A percentile compares a stretch with the other conserved stretches of the same genome.
phyloP scores from a whole-genome alignment of 2,888 invertebrate species.

The Tillus elongatus region DNA sequence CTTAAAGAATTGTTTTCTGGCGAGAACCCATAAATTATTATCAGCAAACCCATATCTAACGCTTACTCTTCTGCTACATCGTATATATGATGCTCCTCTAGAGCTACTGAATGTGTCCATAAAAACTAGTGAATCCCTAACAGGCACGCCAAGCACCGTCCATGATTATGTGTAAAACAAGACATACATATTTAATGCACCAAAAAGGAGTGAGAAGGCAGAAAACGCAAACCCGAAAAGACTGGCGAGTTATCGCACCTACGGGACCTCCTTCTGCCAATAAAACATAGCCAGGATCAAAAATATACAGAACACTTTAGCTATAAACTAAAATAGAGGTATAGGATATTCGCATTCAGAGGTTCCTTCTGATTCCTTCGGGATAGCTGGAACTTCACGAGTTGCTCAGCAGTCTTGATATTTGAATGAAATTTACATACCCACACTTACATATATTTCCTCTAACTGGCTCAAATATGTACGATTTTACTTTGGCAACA shows the following conservation, averaged over 20 bases:
- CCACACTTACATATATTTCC: not conserved
- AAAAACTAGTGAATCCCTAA: too few relatives aligned
- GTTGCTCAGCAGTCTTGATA: constrained; percentile 8
- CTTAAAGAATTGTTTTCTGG: too few relatives aligned
- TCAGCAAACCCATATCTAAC: too few relatives aligned
- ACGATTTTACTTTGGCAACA: too few relatives aligned
- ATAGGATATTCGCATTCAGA: constrained; percentile 32
- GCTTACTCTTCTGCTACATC: too few relatives aligned
- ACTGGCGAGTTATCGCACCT: constrained; percentile 33
- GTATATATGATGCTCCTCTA: too few relatives aligned
- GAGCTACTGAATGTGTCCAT: too few relatives aligned
- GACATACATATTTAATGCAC: not conserved
- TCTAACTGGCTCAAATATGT: too few relatives aligned
- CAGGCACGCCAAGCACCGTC: not conserved
- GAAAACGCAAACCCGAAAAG: not conserved
- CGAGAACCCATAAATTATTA: too few relatives aligned
- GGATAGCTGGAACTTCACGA: constrained; percentile 26
- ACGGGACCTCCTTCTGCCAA: constrained; percentile 32
- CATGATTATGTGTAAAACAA: constrained; percentile 2
- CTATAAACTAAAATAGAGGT: constrained; percentile 31
- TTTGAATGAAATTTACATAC: constrained; percentile 1
- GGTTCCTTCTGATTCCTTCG: constrained; percentile 30
- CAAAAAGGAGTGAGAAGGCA: too few relatives aligned
- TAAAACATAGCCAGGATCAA: constrained; percentile 37
- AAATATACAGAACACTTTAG: constrained; percentile 33